Evolutionary conservation across 2,797 vertebrate genomes (phyloP).

Genomic region (Anguilla megastoma): DNA sequence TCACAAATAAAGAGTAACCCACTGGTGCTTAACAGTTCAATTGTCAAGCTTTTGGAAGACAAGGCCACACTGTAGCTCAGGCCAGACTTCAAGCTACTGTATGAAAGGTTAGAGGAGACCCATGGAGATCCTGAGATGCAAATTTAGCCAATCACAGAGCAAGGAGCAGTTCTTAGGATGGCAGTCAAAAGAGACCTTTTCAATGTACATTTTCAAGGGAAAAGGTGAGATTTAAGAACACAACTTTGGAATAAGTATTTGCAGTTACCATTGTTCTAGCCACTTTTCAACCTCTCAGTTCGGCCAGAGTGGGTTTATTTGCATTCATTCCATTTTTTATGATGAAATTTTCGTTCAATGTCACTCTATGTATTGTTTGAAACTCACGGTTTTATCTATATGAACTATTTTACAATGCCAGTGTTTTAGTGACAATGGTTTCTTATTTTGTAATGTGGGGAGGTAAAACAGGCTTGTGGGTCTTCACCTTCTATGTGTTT

Average conservation of each 20-base stretch:
- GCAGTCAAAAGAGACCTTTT: neutral
- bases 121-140: neutral
- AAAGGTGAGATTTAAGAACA: neutral
- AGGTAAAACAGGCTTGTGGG: too few relatives aligned
- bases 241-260: neutral
- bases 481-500: too few relatives aligned
- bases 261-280: neutral
- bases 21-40: constrained; percentile 46
- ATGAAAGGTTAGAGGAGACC: neutral
- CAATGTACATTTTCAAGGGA: neutral
- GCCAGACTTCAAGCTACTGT: neutral
- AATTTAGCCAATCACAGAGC: constrained; percentile 1
- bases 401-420: too few relatives aligned
- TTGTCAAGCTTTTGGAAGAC: constrained; percentile 46
- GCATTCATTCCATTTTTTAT: too few relatives aligned
- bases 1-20: constrained; percentile 41
- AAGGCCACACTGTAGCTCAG: constrained; percentile 29
- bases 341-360: too few relatives aligned
- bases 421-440: too few relatives aligned
- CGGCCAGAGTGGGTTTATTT: too few relatives aligned
- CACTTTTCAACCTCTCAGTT: neutral
- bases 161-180: neutral
- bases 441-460: too few relatives aligned
- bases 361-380: too few relatives aligned
- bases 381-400: too few relatives aligned